phyloP scores from a whole-genome alignment of 1,140 invertebrate genomes.

The Bombus cullumanus region DNA sequence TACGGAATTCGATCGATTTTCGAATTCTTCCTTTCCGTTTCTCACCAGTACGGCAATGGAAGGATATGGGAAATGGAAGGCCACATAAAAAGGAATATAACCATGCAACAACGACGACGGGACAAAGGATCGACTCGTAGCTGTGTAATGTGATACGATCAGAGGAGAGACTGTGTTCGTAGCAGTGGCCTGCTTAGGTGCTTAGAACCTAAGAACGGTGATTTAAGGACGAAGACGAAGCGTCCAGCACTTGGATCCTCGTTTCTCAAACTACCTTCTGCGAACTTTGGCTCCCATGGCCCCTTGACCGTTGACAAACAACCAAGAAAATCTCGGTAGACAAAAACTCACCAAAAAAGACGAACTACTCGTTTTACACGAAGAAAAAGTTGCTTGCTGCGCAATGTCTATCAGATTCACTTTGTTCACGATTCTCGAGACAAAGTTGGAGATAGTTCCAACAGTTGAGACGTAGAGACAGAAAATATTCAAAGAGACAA shows the following conservation, averaged over 20 bases:
- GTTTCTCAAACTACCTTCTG: constrained; percentile 12
- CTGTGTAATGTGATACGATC: constrained; percentile 80
- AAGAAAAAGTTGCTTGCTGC: not conserved
- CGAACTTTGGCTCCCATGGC: not conserved
- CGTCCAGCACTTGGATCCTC: not conserved
- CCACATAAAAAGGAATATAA: not conserved
- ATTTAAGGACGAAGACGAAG: constrained; percentile 64
- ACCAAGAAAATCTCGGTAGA: not conserved
- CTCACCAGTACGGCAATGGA: constrained; percentile 51
- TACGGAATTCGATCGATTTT: constrained; percentile 52
- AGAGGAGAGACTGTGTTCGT: constrained; percentile 79
- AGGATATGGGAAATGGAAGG: constrained; percentile 10
- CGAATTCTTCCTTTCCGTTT: constrained; percentile 48
- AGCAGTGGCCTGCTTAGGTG: constrained; percentile 82
- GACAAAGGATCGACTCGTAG: constrained; percentile 55
- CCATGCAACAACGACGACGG: constrained; percentile 48
- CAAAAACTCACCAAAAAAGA: not conserved
- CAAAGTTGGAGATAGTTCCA: not conserved
- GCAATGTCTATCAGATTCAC: not conserved
- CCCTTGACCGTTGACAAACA: not conserved
- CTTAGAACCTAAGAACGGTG: constrained; percentile 72
- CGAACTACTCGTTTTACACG: not conserved
- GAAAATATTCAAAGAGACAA: not conserved
- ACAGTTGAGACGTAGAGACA: not conserved
- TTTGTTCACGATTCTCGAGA: not conserved